These are phyloP conservation scores for Lipotes vexillifer DNA, from an alignment of 2,113 vertebrate genomes.

Conservation along the genomic window DNA sequence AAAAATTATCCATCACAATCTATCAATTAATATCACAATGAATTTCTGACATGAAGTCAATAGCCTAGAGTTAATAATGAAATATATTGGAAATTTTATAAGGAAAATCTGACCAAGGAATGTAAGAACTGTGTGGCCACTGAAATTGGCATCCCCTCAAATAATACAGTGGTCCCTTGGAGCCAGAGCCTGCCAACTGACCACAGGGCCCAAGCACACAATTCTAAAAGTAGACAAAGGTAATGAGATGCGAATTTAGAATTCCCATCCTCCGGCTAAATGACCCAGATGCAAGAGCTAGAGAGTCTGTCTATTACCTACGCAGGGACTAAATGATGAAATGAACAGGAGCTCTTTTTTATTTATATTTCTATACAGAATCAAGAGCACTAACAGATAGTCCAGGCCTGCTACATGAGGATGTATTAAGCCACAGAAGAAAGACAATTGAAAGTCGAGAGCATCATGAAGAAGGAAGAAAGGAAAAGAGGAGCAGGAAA, in stretches of 20 bases:
- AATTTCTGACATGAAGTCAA: constrained; percentile 35
- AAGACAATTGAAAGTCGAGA: background rate
- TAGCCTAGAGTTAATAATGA: constrained; percentile 16
- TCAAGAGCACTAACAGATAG: background rate
- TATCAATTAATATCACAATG: background rate
- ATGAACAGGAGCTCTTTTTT: background rate
- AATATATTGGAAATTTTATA: constrained; percentile 9
- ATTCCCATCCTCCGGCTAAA: constrained; percentile 56
- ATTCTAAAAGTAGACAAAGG: constrained; percentile 67
- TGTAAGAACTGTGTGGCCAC: background rate
- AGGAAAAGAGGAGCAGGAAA: background rate
- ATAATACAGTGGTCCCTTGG: constrained; percentile 30
- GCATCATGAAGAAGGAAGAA: background rate
- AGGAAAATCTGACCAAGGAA: background rate
- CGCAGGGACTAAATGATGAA: background rate
- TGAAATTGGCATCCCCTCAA: constrained; percentile 49
- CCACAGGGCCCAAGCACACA: constrained; percentile 40
- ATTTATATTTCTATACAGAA: background rate
- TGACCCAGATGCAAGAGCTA: constrained; percentile 57
- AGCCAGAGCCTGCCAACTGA: constrained; percentile 42
- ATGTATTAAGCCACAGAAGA: background rate
- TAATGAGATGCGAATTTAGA: constrained; percentile 66
- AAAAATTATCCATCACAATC: background rate
- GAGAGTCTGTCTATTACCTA: background rate
- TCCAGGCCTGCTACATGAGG: background rate